Percentiles rank a stretch among this genome's conserved stretches.
Conservation (phyloP, 2,888 invertebrate genomes). For the Zelleria hepariella region DNA sequence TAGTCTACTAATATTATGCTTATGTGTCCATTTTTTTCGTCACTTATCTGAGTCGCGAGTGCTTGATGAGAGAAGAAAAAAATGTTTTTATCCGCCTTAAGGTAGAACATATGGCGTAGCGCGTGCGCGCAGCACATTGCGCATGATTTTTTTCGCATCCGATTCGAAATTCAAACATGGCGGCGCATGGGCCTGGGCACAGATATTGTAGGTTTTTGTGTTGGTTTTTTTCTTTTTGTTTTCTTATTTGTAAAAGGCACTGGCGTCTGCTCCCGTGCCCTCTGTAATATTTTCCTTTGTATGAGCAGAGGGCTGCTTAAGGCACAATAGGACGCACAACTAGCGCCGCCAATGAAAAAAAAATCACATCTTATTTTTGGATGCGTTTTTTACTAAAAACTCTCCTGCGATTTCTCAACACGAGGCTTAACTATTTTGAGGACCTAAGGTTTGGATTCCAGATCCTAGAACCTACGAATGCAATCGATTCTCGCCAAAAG, state of each 20-base stretch:
- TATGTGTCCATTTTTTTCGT: conserved; percentile 63
- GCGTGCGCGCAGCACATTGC: conserved; percentile 65
- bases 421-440: too few species aligned
- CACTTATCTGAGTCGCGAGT: conserved; percentile 50
- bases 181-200: conserved; percentile 49
- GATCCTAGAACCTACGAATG: too few species aligned
- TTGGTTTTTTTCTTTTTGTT: conserved; percentile 28
- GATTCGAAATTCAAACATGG: conserved; percentile 63
- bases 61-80: conserved; percentile 56
- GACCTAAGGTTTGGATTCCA: too few species aligned
- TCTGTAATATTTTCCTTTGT: conserved; percentile 1
- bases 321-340: too few species aligned
- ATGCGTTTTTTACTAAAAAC: too few species aligned
- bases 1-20: conserved; percentile 66
- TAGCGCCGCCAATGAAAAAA: too few species aligned
- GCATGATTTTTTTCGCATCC: conserved; percentile 66
- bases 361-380: too few species aligned
- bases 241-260: conserved; percentile 31
- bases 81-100: conserved; percentile 35
- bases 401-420: too few species aligned
- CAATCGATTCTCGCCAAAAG: too few species aligned
- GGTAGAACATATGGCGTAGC: conserved; percentile 50
- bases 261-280: conserved; percentile 27
- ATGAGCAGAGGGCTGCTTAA: background rate
- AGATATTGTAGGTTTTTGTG: conserved; percentile 42